These are phyloP conservation scores for Caenorhabditis latens DNA, from an alignment of 1,140 invertebrate genomes.

Conservation along the genomic window DNA sequence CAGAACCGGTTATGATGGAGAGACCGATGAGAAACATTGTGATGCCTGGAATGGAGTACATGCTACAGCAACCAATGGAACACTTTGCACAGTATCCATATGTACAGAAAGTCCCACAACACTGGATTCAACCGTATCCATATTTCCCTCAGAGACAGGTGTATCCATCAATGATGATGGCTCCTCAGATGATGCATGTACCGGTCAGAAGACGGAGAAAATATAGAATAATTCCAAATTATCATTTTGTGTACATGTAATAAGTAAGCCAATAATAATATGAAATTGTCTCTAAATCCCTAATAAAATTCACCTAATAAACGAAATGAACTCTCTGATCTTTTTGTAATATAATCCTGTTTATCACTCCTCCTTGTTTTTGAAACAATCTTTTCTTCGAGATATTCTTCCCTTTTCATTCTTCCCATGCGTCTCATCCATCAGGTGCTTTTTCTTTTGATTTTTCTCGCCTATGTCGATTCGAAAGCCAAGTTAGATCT, in stretches of 20 bases:
- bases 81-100: background rate
- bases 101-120: background rate
- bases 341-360: background rate
- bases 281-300: background rate
- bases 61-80: background rate
- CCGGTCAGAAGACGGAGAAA: background rate
- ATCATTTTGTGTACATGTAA: constrained; percentile 18
- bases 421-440: constrained; percentile 14
- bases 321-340: constrained; percentile 19
- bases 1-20: constrained; percentile 3
- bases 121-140: background rate
- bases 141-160: background rate
- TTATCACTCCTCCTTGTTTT: constrained; percentile 28
- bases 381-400: constrained; percentile 8
- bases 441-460: constrained; percentile 38
- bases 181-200: background rate
- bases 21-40: background rate
- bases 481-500: constrained; percentile 37
- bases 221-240: constrained; percentile 39
- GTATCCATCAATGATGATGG: background rate
- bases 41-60: background rate
- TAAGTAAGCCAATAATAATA: background rate
- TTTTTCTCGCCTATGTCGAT: constrained; percentile 16
- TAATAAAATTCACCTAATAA: constrained; percentile 22
- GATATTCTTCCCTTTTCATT: background rate